Conservation (phyloP, 2,113 vertebrate genomes). For the Pelusios castaneus region DNA sequence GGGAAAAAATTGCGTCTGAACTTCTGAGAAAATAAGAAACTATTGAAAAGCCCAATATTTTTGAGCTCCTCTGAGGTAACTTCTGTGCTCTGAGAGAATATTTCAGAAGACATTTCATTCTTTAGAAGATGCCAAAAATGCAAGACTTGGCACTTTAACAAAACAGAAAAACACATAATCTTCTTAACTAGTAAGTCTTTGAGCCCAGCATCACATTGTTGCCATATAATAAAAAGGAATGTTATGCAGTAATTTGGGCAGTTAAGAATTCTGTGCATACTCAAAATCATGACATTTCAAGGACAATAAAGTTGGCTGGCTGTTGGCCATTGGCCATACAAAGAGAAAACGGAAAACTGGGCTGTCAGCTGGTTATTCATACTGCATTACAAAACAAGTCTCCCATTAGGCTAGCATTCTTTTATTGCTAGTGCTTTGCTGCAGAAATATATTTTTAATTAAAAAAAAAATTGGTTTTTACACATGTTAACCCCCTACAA, state of each 20-base stretch:
- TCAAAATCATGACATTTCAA: slow-evolving; percentile 78
- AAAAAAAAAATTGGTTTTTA: slow-evolving; percentile 70
- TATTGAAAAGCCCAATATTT: slow-evolving; percentile 65
- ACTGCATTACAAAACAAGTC: slow-evolving; percentile 73
- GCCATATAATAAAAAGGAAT: slow-evolving; percentile 77
- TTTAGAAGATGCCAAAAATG: slow-evolving; percentile 77
- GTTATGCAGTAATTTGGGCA: slow-evolving; percentile 78
- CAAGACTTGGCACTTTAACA: slow-evolving; percentile 77
- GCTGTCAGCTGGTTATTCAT: slow-evolving; percentile 77
- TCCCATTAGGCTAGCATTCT: slow-evolving; percentile 73
- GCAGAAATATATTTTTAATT: slow-evolving; percentile 74
- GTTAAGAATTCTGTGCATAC: slow-evolving; percentile 76
- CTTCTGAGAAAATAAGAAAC: slow-evolving; percentile 65
- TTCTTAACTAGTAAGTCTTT: slow-evolving; percentile 79
- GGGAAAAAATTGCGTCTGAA: slow-evolving; percentile 69
- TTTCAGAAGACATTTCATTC: slow-evolving; percentile 77
- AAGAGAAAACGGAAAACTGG: slow-evolving; percentile 59
- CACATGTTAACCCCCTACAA: slow-evolving; percentile 72
- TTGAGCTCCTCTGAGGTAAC: slow-evolving; percentile 74
- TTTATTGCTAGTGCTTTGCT: slow-evolving; percentile 70
- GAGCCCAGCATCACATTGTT: slow-evolving; percentile 75
- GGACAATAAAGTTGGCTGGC: slow-evolving; percentile 78
- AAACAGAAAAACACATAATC: slow-evolving; percentile 79
- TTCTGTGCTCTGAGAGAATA: slow-evolving; percentile 70
- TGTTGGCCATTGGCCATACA: slow-evolving; percentile 71